Evolutionary conservation across 2,888 invertebrate genomes (phyloP).

Genomic region (Hirtodrosophila trivittata): DNA sequence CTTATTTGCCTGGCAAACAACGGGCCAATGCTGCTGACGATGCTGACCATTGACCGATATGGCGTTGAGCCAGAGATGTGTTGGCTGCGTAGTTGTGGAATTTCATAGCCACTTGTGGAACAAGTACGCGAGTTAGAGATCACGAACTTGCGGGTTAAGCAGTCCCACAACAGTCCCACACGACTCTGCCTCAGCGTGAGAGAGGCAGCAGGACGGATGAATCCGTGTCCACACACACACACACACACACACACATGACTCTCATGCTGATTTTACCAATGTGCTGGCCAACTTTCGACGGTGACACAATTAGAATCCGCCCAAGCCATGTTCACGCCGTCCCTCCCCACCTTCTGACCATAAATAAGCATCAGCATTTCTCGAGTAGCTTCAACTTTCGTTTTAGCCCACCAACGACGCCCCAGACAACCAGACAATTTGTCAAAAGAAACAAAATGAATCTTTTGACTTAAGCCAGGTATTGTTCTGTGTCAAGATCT

Average conservation of each 20-base stretch:
- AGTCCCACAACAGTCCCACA: conserved; percentile 43
- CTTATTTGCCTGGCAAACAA: conserved; percentile 73
- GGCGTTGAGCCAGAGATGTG: conserved; percentile 38
- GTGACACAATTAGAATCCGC: conserved; percentile 71
- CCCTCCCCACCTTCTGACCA: conserved; percentile 35
- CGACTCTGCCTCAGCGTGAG: conserved; percentile 44
- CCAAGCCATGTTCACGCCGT: conserved; percentile 16
- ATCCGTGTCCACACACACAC: conserved; percentile 19
- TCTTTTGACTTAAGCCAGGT: background rate
- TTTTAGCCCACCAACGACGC: conserved; percentile 61
- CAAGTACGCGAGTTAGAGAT: conserved; percentile 67
- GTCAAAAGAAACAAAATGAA: conserved; percentile 45
- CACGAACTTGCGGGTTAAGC: conserved; percentile 73
- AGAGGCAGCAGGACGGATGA: conserved; percentile 50
- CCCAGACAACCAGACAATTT: conserved; percentile 58
- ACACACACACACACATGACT: too few relatives aligned
- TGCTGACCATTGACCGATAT: conserved; percentile 71
- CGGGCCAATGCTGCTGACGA: conserved; percentile 69
- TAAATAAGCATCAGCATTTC: conserved; percentile 48
- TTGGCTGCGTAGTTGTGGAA: conserved; percentile 70
- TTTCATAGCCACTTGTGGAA: conserved; percentile 68
- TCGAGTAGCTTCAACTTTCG: conserved; percentile 43
- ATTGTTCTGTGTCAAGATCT: conserved; percentile 20
- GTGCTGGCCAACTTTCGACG: conserved; percentile 63
- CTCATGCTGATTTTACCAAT: conserved; percentile 37